Base-by-base conservation (phyloP, 2,797 vertebrate species). In the Brachyalestes nurse region DNA sequence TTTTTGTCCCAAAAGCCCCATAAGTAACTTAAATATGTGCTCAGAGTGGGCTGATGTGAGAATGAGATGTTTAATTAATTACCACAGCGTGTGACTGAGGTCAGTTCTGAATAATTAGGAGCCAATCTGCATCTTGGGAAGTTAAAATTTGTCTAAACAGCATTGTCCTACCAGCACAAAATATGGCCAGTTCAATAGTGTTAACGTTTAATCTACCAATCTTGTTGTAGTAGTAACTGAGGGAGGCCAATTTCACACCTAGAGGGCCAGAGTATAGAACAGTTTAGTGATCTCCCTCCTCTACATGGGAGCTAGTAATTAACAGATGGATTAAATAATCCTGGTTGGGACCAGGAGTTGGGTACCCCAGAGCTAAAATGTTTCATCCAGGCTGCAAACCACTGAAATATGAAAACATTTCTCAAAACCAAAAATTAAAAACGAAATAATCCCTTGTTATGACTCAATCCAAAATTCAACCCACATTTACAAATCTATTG, bases 21-120 rank as follows among this genome's bases (percentile, higher is more conserved):
- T 57, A 73, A 34, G 53, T 16, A 57, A 72, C 49, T 55, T 16
- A 72, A 38, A 72, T 14, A 38, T 72, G 16, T 25, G 28, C 8
- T 72, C 25, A 19, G 25, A 73, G 19, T 42, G 53, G 42, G 53
- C 53, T 42, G 71, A 73, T 21, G 55, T 73, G 53, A 72, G 25
- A 9, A 45, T 28, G 25, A 53, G 49, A 55, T 71, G 49, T 47
- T 69, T 51, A 3, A 17, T 55, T 34, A 17, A n/a, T n/a, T 73
- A 34, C 49, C 28, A 38, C 7, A 14, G 71, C 9, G 1, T 23
- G 53, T 42, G 12, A 58, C 53, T 21, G 14, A 14, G 40, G n/a
- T 45, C 21, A 47, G 8, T 45, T 47, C 19, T 69, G 28, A 72
- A 38, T 57, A 2, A n/a, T 57, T n/a, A 28, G 28, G 17, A 40